Evolutionary conservation across 2,888 invertebrate genomes (phyloP).

Genomic region (Mycalesis mineus): DNA sequence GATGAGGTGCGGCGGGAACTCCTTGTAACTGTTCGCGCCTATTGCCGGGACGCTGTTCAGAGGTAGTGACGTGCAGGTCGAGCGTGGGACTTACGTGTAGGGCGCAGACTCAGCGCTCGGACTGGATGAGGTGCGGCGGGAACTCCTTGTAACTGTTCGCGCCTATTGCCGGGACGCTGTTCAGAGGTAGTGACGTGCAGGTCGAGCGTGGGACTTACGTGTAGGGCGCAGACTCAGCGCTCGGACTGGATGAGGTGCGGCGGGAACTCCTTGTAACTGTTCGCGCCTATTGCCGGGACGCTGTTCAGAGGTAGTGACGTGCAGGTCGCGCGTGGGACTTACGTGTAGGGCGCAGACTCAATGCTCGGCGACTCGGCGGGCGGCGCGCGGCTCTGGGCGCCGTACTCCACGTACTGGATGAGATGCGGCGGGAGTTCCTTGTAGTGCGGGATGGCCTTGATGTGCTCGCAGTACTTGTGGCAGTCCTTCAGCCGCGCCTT

Average conservation of each 20-base stretch:
- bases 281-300: no score
- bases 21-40: no score
- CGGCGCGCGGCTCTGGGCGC: conserved; percentile 92
- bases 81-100: no score
- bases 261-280: conserved; percentile 96
- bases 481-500: conserved; percentile 95
- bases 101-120: no score
- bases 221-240: no score
- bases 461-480: conserved; percentile 98
- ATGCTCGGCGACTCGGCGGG: conserved; percentile 89
- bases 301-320: no score
- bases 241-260: conserved; percentile 94
- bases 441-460: conserved; percentile 94
- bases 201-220: no score
- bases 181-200: no score
- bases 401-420: conserved; percentile 95
- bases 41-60: no score
- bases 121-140: conserved; percentile 94
- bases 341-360: no score
- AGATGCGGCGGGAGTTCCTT: conserved; percentile 94
- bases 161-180: no score
- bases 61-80: conserved; percentile 81
- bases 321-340: conserved; percentile 83
- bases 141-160: conserved; percentile 96
- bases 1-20: no score